Evolutionary conservation across 2,888 invertebrate genomes (phyloP), one percentile per base, ranked within the genome.

Genomic region (Tridacna gigas): DNA sequence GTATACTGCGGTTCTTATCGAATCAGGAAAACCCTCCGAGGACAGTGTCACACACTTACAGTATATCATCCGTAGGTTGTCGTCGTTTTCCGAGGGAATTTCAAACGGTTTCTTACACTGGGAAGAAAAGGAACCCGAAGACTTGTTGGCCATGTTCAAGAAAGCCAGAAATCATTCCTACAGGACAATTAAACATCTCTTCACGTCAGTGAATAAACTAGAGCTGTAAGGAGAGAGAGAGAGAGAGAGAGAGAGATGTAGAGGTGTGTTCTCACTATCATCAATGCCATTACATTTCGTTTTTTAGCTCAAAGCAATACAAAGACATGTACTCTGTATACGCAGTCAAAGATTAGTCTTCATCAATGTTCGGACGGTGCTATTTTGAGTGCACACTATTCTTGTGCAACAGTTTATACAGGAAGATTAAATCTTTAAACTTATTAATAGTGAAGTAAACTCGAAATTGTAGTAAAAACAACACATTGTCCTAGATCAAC

Each of bases 91-190:
- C n/a, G 47, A 18, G 20, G 69, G 18, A 47, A 69, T 69, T n/a
- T 69, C 45, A 11, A 69, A 69, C n/a, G 69, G 69, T 4, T 45
- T 69, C n/a, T 28, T 47, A n/a, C 47, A 69, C 12, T 37, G 69
- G n/a, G n/a, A 45, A 15, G 47, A 69, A 22, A 69, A 20, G 11
- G 20, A 69, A 15, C 69, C 69, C 11, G 69, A 45, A 11, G 47
- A 69, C 26, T 11, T 69, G 45, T 22, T 69, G n/a, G 47, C 45
- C n/a, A 47, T n/a, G 7, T 69, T 69, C n/a, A 69, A 69, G 37
- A n/a, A 69, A 47, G 45, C n/a, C 18, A 45, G 69, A 45, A 69
- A n/a, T 47, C 20, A 69, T 69, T 45, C 45, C 37, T 28, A 28
- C 13, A 69, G n/a, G 37, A 69, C 69, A 20, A 11, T 69, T 1